Conservation (phyloP, 2,797 vertebrate genomes). For the Ispidina lecontei region DNA sequence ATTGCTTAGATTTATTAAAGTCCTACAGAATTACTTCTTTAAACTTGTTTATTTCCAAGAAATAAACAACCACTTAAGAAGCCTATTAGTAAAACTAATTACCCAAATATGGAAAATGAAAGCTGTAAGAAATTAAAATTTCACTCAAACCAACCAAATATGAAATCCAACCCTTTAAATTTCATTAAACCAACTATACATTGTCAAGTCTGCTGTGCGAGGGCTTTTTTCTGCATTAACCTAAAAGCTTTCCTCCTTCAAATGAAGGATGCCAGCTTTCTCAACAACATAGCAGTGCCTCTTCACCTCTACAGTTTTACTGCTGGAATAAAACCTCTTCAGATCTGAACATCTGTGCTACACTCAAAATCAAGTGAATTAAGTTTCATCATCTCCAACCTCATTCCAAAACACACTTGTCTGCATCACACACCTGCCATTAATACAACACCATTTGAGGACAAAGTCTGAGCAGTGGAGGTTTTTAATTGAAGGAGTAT, state of each 20-base stretch:
- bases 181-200: neutral
- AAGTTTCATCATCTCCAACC: neutral
- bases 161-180: neutral
- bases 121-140: neutral
- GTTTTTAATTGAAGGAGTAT: neutral
- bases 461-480: neutral
- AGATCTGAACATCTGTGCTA: neutral
- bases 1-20: slow-evolving; percentile 24
- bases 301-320: neutral
- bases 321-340: neutral
- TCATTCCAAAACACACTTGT: neutral
- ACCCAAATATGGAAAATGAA: neutral
- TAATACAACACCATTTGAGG: neutral
- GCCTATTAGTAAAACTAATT: slow-evolving; percentile 31
- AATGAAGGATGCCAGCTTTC: neutral
- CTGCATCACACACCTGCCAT: neutral
- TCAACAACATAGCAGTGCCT: neutral
- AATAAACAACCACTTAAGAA: neutral
- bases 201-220: neutral
- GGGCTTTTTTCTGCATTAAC: neutral
- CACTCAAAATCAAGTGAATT: neutral
- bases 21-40: neutral
- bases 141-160: neutral
- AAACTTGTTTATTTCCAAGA: neutral
- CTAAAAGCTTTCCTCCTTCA: neutral